Base-by-base conservation (phyloP, 2,888 invertebrate species). In the Rhingia campestris region DNA sequence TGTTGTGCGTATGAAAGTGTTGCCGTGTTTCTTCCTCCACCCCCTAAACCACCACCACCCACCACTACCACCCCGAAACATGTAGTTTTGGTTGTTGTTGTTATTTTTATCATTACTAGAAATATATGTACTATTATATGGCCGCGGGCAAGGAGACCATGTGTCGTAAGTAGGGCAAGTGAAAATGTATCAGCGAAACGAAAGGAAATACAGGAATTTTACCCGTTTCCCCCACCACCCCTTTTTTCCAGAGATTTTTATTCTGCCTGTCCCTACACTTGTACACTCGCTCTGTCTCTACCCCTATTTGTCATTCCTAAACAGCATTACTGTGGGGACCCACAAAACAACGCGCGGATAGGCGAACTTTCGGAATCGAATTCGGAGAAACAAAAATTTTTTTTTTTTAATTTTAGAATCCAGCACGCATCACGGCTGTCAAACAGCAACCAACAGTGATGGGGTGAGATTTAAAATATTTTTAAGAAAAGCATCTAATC, bases 181-280 rank as follows among this genome's bases (percentile, higher is more conserved):
- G 63, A 63, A 70, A 45, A 73, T 81, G 72, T 77, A 73, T 69
- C 56, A 73, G 14, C 56, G 49, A 59, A 56, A 39, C 58, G 43
- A 63, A 49, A 72, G 59, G 63, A 77, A 82, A 82, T 82, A 82
- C 81, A 82, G 77, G 81, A 82, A 77, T 67, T 75, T 82, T 72
- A 66, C 35, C 59, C 66, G 49, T 75, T 58, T 66, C 37, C 43
- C 75, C 58, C 39, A 22, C 22, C 22, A 22, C 22, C 30, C 33
- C 6, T 63, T 72, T n/a, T 41, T 59, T 70, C 61, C 39, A 53
- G 64, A 53, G 49, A 39, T 35, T 53, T 47, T 59, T 58, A 69
- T 10, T 30, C 41, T 47, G 6, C 53, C 9, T 33, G 6, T n/a
- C 12, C 32, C 56, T 39, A 14, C 10, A 22, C 22, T 22, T 22